Evolutionary conservation across 2,797 vertebrate genomes (phyloP).

Genomic region (Spinibarbus caldwelli): DNA sequence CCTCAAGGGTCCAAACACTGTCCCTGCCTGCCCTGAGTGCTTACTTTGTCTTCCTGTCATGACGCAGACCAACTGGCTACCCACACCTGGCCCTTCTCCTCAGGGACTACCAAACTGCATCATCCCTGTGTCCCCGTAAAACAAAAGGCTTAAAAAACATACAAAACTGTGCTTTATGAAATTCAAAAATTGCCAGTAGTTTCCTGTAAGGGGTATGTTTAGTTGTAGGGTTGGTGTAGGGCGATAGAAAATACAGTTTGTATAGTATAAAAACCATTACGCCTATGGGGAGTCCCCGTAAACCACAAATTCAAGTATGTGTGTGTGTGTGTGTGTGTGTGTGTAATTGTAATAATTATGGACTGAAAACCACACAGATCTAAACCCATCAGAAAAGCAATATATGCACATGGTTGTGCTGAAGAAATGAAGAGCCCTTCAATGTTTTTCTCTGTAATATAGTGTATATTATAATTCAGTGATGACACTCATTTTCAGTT

Average conservation of each 20-base stretch:
- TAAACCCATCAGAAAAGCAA: not conserved
- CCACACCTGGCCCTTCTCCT: not conserved
- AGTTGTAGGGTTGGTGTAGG: no score
- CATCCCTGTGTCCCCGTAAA: no score
- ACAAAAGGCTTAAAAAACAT: no score
- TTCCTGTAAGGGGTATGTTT: no score
- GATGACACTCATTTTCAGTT: constrained; percentile 36
- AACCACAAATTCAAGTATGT: no score
- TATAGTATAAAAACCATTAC: no score
- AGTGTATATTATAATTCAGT: constrained; percentile 35
- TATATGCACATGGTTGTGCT: not conserved
- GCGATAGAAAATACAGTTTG: no score
- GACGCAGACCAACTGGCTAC: constrained; percentile 50
- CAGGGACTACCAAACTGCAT: not conserved
- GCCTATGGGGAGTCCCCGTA: no score
- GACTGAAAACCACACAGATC: not conserved
- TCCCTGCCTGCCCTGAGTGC: not conserved
- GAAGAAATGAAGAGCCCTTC: not conserved
- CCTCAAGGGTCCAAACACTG: constrained; percentile 10
- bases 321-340: not conserved
- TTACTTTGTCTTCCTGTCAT: constrained; percentile 40
- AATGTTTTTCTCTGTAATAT: constrained; percentile 14
- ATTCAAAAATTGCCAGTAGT: no score
- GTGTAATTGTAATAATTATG: not conserved
- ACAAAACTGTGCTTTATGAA: no score